Percentiles rank a stretch among this genome's conserved stretches.
Evolutionary conservation across 2,113 vertebrate species (phyloP).

Genomic region (Micromys minutus): DNA sequence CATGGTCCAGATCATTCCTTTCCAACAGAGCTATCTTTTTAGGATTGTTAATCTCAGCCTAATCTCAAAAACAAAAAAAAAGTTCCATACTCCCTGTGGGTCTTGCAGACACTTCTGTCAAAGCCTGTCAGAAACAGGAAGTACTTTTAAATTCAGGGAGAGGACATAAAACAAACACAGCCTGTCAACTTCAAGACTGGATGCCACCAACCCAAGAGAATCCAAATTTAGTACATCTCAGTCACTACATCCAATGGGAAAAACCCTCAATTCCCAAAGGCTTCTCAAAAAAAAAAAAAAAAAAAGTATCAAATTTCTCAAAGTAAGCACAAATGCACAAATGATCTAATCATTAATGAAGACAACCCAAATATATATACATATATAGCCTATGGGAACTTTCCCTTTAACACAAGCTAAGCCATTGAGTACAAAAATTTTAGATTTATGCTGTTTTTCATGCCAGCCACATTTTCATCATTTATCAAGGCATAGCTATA

Average conservation of each 20-base stretch:
- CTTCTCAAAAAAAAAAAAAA: slow-evolving; percentile 25
- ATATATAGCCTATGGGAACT: slow-evolving; percentile 51
- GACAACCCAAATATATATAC: slow-evolving; percentile 33
- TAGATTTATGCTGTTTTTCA: slow-evolving; percentile 58
- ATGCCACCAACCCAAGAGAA: not conserved
- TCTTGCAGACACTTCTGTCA: slow-evolving; percentile 20
- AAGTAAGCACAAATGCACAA: slow-evolving; percentile 27
- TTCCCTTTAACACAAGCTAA: slow-evolving; percentile 12
- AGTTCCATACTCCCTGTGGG: not conserved
- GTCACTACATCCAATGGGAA: not conserved
- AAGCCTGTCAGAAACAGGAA: not conserved
- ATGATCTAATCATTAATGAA: slow-evolving; percentile 67
- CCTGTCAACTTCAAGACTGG: not conserved
- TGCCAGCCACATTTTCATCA: slow-evolving; percentile 54
- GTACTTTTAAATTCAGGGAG: not conserved
- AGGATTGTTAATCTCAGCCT: slow-evolving; percentile 16
- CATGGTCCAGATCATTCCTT: not conserved
- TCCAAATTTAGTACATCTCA: not conserved
- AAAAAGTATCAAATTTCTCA: slow-evolving; percentile 40
- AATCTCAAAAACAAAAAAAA: slow-evolving; percentile 18
- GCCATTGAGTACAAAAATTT: slow-evolving; percentile 53
- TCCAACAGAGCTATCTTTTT: not conserved
- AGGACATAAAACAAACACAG: slow-evolving; percentile 19
- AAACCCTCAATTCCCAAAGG: slow-evolving; percentile 45
- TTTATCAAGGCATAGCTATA: slow-evolving; percentile 46